These are phyloP conservation scores for Percina caprodes DNA, from an alignment of 2,113 vertebrate species.

Conservation along the genomic window DNA sequence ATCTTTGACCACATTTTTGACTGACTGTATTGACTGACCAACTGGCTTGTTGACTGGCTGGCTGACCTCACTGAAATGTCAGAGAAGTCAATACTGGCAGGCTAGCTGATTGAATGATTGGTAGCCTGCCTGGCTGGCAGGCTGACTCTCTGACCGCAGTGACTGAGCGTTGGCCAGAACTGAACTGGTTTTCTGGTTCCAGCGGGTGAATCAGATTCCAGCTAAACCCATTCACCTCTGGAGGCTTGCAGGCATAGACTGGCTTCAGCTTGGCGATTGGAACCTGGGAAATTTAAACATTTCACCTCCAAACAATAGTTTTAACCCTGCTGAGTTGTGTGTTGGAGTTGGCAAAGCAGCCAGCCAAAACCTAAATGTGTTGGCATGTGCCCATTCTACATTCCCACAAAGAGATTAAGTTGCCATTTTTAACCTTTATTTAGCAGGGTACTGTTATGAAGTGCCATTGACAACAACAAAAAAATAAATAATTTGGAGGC, in stretches of 20 bases:
- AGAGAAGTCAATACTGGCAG: constrained; percentile 39
- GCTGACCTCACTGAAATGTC: constrained; percentile 56
- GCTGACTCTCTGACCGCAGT: constrained; percentile 57
- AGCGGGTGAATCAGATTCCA: constrained; percentile 63
- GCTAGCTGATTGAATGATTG: constrained; percentile 53
- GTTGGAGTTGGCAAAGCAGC: constrained; percentile 34
- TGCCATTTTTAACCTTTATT: constrained; percentile 44
- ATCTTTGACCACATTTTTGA: constrained; percentile 32
- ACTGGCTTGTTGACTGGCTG: constrained; percentile 48
- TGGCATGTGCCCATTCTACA: constrained; percentile 27
- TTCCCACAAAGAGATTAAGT: constrained; percentile 30
- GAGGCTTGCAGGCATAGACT: constrained; percentile 19
- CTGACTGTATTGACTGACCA: constrained; percentile 37
- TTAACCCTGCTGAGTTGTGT: constrained; percentile 52
- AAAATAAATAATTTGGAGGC: constrained; percentile 22
- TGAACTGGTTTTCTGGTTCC: constrained; percentile 49
- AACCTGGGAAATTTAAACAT: constrained; percentile 53
- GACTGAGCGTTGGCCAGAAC: constrained; percentile 52
- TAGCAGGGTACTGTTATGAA: constrained; percentile 32
- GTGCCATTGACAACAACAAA: not conserved
- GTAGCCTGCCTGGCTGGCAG: constrained; percentile 50
- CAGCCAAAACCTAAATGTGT: constrained; percentile 44
- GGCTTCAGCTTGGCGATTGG: constrained; percentile 18
- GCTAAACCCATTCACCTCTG: constrained; percentile 69
- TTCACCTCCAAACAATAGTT: constrained; percentile 59